Evolutionary conservation across 2,113 vertebrate species (phyloP), one percentile per base, ranked within the genome.

Genomic region (Podarcis cretensis): DNA sequence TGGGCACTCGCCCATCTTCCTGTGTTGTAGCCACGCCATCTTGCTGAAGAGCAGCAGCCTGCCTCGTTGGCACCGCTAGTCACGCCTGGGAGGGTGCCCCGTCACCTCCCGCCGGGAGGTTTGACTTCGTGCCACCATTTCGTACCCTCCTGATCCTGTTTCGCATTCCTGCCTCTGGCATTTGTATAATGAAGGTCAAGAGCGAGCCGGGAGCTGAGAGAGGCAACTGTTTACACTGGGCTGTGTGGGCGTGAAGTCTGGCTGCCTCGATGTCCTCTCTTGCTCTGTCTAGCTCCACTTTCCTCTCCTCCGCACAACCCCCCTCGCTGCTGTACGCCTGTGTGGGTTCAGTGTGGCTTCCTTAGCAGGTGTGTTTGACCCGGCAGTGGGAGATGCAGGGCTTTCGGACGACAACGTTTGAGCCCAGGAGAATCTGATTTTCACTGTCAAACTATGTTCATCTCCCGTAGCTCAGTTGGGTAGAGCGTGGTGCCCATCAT

Each of bases 161-260:
- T 77, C 89, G 35, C 89, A 90, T 90, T 84, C 89, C 81, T 90
- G 40, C 48, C 75, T 30, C 48, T 86, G 87, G 37, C 81, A 78
- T 85, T 90, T 87, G 89, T 87, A 90, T 87, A 87, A 83, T 87
- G 86, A 90, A 90, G 89, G 89, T 90, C 89, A 87, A 87, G 75
- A 32, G 75, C 69, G 81, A 81, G 68, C 81, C 1, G 68, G 86
- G 66, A 85, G 83, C 83, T 85, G 83, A 81, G 83, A 85, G 88
- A 80, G 66, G 77, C 81, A 78, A 83, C 87, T 84, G 81, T 84
- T 89, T 89, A 89, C 81, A 78, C 81, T 74, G 88, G 83, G 88
- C 76, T 89, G 87, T 57, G 87, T 89, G 63, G 87, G 87, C 74
- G 87, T 54, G 87, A 89, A 89, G 91, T 88, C 84, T 90, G 81